Base-by-base conservation (phyloP, 1,140 invertebrate species). In the Anthonomus grandis region DNA sequence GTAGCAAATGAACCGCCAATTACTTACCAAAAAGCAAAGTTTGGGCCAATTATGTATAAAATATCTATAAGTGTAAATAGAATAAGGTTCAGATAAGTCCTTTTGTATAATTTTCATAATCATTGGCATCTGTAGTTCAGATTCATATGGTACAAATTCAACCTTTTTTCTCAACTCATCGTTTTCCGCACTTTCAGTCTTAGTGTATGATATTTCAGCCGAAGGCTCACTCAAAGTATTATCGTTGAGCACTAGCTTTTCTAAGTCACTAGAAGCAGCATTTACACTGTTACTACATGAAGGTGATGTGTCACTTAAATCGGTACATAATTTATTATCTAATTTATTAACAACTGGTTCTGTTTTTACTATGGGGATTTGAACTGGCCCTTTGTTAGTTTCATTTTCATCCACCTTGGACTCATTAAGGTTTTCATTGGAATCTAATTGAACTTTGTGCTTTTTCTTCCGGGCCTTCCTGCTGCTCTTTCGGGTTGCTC, bases 31-130 rank as follows among this genome's bases (percentile, higher is more conserved):
- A 79, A 97, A 97, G 78, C 96, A 98, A 55, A 99, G 79, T 79
- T 98, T 93, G 74, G 97, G 97, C 97, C 97, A 99, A 77, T 99
- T 98, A 75, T 98, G 94, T 75, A 99, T 98, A 81, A 99, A 99
- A 83, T 99, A 99, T 80, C 97, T 86, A 82, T 99, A 99, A 27
- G 97, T 99, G 76, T 99, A 99, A 79, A 99, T 98, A 57, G 95
- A 98, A 80, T 99, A 99, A 22, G 97, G 97, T 84, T 99, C 97
- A 58, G 95, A 98, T 60, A 99, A 81, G 79, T 98, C 97, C 75
- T 95, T 97, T 72, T 97, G 95, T 73, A 99, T 99, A 68, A 98
- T 84, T 80, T 90, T 86, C 93, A 98, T 98, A 63, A 99, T 98
- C 71, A 92, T 86, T 62, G 90, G 86, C 91, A 97, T 94, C 79